phyloP scores from a whole-genome alignment of 2,888 invertebrate species.

The Sclerodermus sp. region DNA sequence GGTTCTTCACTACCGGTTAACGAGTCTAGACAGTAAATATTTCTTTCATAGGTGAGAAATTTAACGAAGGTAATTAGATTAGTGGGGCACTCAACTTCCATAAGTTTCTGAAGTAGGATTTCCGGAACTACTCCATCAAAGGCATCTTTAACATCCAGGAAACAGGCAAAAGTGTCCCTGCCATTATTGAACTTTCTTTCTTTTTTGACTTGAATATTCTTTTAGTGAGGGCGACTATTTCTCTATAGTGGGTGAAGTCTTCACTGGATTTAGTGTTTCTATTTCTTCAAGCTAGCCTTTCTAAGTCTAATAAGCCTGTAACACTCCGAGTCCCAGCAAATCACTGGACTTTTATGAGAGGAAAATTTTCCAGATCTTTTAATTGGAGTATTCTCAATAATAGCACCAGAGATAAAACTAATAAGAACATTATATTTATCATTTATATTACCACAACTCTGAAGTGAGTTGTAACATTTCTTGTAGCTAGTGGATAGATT shows the following conservation, averaged over 20 bases:
- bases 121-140: no score
- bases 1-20: no score
- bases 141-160: no score
- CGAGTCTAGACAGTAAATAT: no score
- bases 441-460: no score
- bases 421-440: not conserved
- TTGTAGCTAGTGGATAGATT: not conserved
- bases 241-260: not conserved
- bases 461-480: not conserved
- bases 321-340: constrained; percentile 5
- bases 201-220: constrained; percentile 3
- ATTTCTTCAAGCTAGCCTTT: constrained; percentile 2
- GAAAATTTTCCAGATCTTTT: not conserved
- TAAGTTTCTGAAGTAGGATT: no score
- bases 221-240: not conserved
- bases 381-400: constrained; percentile 2
- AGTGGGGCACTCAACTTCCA: no score
- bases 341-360: not conserved
- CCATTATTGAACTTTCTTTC: not conserved
- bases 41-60: no score
- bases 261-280: not conserved
- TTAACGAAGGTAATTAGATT: no score
- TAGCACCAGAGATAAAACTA: not conserved
- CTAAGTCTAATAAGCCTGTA: not conserved
- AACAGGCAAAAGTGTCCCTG: no score